Conservation (phyloP, 2,797 vertebrate genomes). For the Labeo calbasu region DNA sequence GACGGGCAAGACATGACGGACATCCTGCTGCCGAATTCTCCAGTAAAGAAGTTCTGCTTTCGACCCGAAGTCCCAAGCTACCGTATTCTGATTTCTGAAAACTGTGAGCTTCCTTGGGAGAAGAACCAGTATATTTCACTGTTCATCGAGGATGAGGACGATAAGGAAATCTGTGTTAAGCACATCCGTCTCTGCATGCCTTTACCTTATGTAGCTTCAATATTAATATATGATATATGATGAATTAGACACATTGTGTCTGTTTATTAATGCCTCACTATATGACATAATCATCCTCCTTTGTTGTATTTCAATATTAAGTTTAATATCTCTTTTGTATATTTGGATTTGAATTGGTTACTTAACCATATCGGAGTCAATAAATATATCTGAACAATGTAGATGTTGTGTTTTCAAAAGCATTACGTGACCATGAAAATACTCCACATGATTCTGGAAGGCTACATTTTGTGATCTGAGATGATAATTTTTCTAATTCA, state of each 20-base stretch:
- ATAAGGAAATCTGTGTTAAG: constrained; percentile 66
- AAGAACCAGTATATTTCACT: constrained; percentile 60
- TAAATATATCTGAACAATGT: constrained; percentile 18
- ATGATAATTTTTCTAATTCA: not conserved
- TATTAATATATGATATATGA: constrained; percentile 71
- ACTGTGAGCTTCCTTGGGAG: constrained; percentile 57
- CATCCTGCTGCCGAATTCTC: not conserved
- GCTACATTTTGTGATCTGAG: not conserved
- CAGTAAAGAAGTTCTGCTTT: constrained; percentile 65
- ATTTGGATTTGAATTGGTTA: no score
- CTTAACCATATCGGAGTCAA: not conserved
- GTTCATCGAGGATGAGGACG: constrained; percentile 69
- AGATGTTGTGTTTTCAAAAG: constrained; percentile 3
- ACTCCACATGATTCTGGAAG: not conserved
- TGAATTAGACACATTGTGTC: not conserved
- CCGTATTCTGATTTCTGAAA: constrained; percentile 65
- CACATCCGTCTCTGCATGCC: constrained; percentile 66
- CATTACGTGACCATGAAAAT: constrained; percentile 26
- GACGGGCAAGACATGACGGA: fast-evolving
- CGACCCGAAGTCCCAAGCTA: constrained; percentile 49
- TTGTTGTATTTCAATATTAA: not conserved
- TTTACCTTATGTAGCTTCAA: constrained; percentile 15
- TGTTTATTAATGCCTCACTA: not conserved
- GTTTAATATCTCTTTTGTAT: not conserved
- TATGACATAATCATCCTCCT: not conserved